phyloP scores from a whole-genome alignment of 2,888 invertebrate genomes.

The Callinectes sapidus region DNA sequence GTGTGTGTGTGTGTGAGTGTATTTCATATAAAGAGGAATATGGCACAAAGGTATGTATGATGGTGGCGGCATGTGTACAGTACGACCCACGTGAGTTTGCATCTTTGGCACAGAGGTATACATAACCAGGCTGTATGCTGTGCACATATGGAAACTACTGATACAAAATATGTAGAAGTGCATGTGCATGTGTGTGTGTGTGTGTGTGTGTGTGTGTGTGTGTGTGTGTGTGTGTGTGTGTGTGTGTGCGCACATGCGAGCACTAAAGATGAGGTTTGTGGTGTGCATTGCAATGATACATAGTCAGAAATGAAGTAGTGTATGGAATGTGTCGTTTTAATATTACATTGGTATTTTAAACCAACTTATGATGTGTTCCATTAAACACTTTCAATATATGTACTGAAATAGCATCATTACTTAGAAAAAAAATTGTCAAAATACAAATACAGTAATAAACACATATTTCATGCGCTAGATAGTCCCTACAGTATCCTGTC shows the following conservation, averaged over 20 bases:
- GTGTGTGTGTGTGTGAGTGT: no score
- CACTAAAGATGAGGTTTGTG: neutral
- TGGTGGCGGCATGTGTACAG: neutral
- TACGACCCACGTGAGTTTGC: neutral
- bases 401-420: neutral
- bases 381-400: neutral
- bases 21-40: neutral
- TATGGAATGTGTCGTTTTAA: neutral
- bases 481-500: neutral
- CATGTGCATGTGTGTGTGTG: neutral
- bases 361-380: neutral
- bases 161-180: neutral
- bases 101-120: neutral
- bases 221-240: constrained; percentile 1
- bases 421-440: neutral
- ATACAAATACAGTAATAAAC: neutral
- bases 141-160: neutral
- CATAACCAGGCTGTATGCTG: neutral
- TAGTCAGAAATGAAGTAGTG: neutral
- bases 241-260: neutral
- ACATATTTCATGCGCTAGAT: neutral
- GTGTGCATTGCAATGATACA: neutral
- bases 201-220: neutral
- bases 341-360: neutral
- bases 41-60: neutral